Percentiles rank a stretch among this genome's conserved stretches.
phyloP scores from a whole-genome alignment of 2,888 invertebrate genomes.

The Diaperis boleti region DNA sequence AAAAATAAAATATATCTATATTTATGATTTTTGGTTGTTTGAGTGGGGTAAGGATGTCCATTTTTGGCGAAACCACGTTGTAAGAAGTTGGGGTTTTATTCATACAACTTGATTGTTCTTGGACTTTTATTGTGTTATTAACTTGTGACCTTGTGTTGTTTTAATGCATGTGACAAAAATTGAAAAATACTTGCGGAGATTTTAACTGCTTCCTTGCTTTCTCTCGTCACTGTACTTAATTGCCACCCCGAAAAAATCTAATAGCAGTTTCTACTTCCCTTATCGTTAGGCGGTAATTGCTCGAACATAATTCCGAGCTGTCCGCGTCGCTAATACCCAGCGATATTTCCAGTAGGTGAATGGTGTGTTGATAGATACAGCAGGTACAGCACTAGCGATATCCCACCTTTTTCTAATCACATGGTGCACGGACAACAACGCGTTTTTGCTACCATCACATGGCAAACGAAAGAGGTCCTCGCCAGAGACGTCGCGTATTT shows the following conservation, averaged over 20 bases:
- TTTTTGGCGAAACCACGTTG: no score
- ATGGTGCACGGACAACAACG: constrained; percentile 47
- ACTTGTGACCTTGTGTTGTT: no score
- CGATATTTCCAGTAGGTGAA: constrained; percentile 12
- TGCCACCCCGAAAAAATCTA: constrained; percentile 1
- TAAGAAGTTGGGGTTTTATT: no score
- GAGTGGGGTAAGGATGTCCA: no score
- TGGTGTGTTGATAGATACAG: constrained; percentile 5
- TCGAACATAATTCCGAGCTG: constrained; percentile 11
- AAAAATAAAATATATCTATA: no score
- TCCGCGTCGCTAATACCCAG: background rate
- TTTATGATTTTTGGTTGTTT: no score
- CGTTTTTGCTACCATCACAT: constrained; percentile 54
- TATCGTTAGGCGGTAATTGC: constrained; percentile 16
- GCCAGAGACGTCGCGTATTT: constrained; percentile 18
- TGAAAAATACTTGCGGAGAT: no score
- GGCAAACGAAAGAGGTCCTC: constrained; percentile 46
- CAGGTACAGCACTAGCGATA: constrained; percentile 25
- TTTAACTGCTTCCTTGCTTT: no score
- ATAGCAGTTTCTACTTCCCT: constrained; percentile 14
- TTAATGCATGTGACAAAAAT: no score
- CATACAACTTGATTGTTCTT: no score
- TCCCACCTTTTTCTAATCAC: constrained; percentile 53
- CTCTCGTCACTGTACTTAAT: no score
- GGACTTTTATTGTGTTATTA: no score